Evolutionary conservation across 2,797 vertebrate species (phyloP), one percentile per base, ranked within the genome.

Genomic region (Hemitrygon akajei): DNA sequence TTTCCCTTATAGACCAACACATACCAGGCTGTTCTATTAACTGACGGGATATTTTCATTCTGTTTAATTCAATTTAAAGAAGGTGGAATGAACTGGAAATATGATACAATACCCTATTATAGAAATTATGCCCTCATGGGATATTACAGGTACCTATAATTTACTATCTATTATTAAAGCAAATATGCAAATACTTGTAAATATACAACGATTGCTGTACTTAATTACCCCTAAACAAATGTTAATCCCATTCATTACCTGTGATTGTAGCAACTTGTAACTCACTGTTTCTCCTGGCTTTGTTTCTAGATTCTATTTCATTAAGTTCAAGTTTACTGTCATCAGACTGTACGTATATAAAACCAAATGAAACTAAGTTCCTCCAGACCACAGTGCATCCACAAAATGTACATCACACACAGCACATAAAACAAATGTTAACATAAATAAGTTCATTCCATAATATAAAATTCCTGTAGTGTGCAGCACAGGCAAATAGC

Each of bases 21-120:
- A 11, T 95, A 94, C 34, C 95, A 95, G 69, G 94, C 95, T 94
- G 92, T 95, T 47, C 93, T 95, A 71, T 92, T 94, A 40, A 95
- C 95, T 25, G 94, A 95, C 69, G 95, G 95, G 18, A 93, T 95
- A 34, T 94, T 71, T 79, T 94, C 95, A n/a, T 95, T 95, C 73
- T 95, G 95, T 73, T 76, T 95, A 58, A 95, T 86, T 69, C 82
- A 87, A 40, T 95, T 93, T 94, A 86, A 80, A 79, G 94, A 95
- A 93, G 94, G 94, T 92, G 94, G 94, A 93, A 95, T 95, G 95
- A 94, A 94, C n/a, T 95, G 95, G 95, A 93, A 47, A 93, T 94
- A 94, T 79, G 18, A 94, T 16, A 60, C 66, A 58, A 47, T 91
- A 7, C 94, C 94, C 58, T 37, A 40, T 27, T 75, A 95, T 69